These are phyloP conservation scores for Caerostris extrusa DNA, from an alignment of 1,140 invertebrate species.

Conservation along the genomic window DNA sequence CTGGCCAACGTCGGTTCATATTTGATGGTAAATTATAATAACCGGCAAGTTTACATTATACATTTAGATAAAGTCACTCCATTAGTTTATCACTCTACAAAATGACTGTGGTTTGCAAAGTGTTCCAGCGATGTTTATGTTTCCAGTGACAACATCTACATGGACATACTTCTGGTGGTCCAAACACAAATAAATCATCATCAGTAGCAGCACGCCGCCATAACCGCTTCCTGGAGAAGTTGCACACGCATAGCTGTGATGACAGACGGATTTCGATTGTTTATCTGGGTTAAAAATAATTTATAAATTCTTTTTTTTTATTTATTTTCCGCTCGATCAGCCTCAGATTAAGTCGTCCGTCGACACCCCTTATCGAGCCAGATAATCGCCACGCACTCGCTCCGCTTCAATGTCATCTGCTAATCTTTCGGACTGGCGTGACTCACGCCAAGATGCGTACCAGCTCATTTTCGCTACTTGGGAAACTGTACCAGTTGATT, in stretches of 20 bases:
- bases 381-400: slow-evolving; percentile 14
- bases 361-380: background rate
- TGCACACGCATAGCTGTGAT: background rate
- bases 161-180: background rate
- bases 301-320: background rate
- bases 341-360: background rate
- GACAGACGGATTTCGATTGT: background rate
- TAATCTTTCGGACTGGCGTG: background rate
- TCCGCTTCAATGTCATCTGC: background rate
- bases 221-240: background rate
- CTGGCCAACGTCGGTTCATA: too few relatives aligned
- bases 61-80: too few relatives aligned
- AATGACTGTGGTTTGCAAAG: too few relatives aligned
- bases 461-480: too few relatives aligned
- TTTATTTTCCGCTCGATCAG: background rate
- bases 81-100: too few relatives aligned
- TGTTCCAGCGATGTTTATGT: too few relatives aligned
- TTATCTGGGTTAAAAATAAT: slow-evolving; percentile 31
- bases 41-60: too few relatives aligned
- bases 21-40: too few relatives aligned
- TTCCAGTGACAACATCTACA: background rate
- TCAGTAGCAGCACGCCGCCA: background rate
- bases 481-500: too few relatives aligned
- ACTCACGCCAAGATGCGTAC: background rate
- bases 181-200: background rate